These are phyloP conservation scores for Brachionus rotundiformis DNA, from an alignment of 1,140 invertebrate genomes.

Conservation along the genomic window DNA sequence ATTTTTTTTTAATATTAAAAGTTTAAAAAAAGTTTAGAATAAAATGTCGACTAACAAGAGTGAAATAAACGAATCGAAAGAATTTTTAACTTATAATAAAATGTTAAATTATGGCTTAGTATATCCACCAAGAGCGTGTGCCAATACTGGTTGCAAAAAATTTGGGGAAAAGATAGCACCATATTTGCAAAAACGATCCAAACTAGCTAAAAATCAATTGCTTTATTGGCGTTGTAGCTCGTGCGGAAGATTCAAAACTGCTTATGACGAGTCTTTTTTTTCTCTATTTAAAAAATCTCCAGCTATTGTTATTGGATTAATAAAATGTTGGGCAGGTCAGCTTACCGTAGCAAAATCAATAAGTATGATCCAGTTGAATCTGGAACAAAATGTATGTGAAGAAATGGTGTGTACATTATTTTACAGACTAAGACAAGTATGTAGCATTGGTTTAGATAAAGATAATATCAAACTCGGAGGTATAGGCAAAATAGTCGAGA, in stretches of 20 bases:
- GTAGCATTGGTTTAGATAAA: neutral
- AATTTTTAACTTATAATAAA: neutral
- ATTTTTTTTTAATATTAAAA: neutral
- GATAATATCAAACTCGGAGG: neutral
- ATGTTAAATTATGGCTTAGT: neutral
- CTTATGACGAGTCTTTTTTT: neutral
- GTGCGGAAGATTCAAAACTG: neutral
- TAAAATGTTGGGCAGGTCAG: constrained; percentile 14
- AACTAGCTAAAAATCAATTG: neutral
- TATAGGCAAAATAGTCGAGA: neutral
- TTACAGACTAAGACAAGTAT: neutral
- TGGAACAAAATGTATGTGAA: neutral
- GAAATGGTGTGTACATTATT: neutral
- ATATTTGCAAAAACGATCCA: neutral
- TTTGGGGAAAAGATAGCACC: neutral
- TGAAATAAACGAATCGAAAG: neutral
- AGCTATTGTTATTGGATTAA: too few species aligned
- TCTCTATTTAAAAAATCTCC: neutral
- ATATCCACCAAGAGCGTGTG: neutral
- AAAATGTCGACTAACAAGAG: neutral
- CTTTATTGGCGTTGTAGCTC: constrained; percentile 9
- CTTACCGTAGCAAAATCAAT: neutral
- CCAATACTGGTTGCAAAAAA: neutral
- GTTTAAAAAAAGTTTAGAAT: neutral
- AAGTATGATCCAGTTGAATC: neutral